These are phyloP conservation scores for Microplitis mediator DNA, from an alignment of 1,140 invertebrate genomes.

Conservation along the genomic window DNA sequence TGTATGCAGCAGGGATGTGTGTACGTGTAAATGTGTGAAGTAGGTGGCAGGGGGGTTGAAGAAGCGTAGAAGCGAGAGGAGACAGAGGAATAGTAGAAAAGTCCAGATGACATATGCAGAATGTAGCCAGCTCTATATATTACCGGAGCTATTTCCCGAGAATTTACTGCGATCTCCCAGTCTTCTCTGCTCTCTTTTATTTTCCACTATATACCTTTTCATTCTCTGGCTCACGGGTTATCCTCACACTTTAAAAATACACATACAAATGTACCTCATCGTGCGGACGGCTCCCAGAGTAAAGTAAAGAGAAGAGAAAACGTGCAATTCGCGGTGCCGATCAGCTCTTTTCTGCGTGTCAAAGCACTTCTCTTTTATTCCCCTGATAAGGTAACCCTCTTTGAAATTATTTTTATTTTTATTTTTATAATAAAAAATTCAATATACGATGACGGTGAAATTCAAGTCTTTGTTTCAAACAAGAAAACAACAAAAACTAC, in stretches of 20 bases:
- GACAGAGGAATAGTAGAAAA: background rate
- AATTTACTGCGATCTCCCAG: constrained; percentile 24
- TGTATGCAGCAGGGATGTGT: background rate
- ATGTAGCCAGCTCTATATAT: constrained; percentile 29
- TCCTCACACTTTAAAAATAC: background rate
- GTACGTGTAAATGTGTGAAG: background rate
- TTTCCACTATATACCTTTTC: constrained; percentile 6
- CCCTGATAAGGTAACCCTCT: constrained; percentile 17
- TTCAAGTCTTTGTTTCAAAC: no score
- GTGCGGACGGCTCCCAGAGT: constrained; percentile 13
- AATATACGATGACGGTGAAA: background rate
- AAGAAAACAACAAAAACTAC: no score
- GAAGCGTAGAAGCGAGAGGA: background rate
- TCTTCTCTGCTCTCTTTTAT: constrained; percentile 20
- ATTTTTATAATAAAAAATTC: background rate
- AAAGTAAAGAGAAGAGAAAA: background rate
- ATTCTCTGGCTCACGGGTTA: constrained; percentile 13
- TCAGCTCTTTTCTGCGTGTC: constrained; percentile 22
- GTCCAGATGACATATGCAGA: constrained; percentile 27
- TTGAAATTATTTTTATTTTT: constrained; percentile 10
- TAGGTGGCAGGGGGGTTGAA: background rate
- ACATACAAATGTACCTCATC: background rate
- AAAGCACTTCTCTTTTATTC: constrained; percentile 26
- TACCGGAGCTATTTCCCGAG: constrained; percentile 18
- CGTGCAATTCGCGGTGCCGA: constrained; percentile 16